Percentiles rank a stretch among this genome's conserved stretches.
Evolutionary conservation across 2,888 invertebrate species (phyloP).

Genomic region (Limenitis camilla): DNA sequence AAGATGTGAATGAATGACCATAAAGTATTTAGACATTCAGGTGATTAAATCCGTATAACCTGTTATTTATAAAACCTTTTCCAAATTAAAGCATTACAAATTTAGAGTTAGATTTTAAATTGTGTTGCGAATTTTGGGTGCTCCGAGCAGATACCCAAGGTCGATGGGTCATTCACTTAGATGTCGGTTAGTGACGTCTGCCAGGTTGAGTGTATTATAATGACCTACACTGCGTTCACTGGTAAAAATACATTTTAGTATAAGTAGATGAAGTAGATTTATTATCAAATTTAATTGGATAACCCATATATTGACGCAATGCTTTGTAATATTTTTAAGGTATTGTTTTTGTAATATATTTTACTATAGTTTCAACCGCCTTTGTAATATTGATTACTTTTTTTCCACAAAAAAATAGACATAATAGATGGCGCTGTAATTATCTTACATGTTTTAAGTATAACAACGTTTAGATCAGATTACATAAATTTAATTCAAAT

Average conservation of each 20-base stretch:
- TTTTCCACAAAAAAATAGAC: too few relatives aligned
- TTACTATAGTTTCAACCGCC: too few relatives aligned
- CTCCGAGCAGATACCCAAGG: conserved; percentile 24
- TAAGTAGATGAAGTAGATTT: neutral
- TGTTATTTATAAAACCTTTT: conserved; percentile 11
- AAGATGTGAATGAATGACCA: neutral
- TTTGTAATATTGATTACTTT: too few relatives aligned
- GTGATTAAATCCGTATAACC: conserved; percentile 1
- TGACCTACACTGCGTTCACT: conserved; percentile 1
- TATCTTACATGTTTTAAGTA: too few relatives aligned
- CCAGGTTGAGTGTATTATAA: conserved; percentile 18
- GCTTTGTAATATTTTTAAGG: too few relatives aligned
- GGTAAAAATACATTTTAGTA: conserved; percentile 3
- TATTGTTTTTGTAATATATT: too few relatives aligned
- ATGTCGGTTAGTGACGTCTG: conserved; percentile 19
- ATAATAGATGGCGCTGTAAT: too few relatives aligned
- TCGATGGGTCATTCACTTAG: conserved; percentile 24
- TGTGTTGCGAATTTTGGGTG: conserved; percentile 20
- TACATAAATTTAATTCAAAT: too few relatives aligned
- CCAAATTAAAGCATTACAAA: conserved; percentile 9
- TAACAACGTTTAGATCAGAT: too few relatives aligned
- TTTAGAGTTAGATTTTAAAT: conserved; percentile 7
- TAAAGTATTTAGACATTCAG: conserved; percentile 7
- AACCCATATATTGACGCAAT: too few relatives aligned
- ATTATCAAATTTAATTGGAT: too few relatives aligned